Evolutionary conservation across 1,140 invertebrate genomes (phyloP).

Genomic region (Drosophila grimshawi): DNA sequence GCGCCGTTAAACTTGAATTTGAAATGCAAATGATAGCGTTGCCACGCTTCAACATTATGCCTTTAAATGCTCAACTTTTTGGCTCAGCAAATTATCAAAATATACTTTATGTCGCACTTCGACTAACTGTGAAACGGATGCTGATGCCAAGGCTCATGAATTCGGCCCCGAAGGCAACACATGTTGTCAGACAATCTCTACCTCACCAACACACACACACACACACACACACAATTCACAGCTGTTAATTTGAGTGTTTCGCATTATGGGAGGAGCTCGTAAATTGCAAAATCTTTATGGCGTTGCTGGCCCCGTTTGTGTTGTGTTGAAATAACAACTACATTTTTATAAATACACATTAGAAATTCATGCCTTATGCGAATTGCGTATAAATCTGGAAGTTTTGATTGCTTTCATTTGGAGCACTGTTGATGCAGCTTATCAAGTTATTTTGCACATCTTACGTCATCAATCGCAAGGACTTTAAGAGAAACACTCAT

Average conservation of each 20-base stretch:
- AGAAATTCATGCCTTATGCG: slow-evolving; percentile 22
- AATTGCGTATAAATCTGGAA: slow-evolving; percentile 23
- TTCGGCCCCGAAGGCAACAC: slow-evolving; percentile 29
- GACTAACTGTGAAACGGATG: background rate
- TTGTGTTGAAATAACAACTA: slow-evolving; percentile 25
- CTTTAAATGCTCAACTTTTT: slow-evolving; percentile 68
- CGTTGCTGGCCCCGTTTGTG: background rate
- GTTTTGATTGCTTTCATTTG: background rate
- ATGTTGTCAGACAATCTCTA: slow-evolving; percentile 16
- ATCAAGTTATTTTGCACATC: background rate
- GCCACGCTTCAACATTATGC: slow-evolving; percentile 1
- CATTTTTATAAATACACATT: slow-evolving; percentile 13
- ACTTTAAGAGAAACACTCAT: background rate
- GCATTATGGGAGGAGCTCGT: slow-evolving; percentile 45
- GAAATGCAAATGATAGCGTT: slow-evolving; percentile 71
- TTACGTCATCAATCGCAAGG: background rate
- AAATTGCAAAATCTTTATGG: slow-evolving; percentile 51
- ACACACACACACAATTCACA: slow-evolving; percentile 16
- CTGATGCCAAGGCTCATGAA: slow-evolving; percentile 51
- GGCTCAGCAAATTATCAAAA: slow-evolving; percentile 75
- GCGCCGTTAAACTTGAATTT: slow-evolving; percentile 72
- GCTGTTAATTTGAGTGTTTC: slow-evolving; percentile 67
- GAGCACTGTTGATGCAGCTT: background rate
- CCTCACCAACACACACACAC: background rate
- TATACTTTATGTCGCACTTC: slow-evolving; percentile 71